Percentiles rank a stretch among this genome's conserved stretches.
These are phyloP conservation scores for Hyperopisus bebe DNA, from an alignment of 2,113 vertebrate species.

Conservation along the genomic window DNA sequence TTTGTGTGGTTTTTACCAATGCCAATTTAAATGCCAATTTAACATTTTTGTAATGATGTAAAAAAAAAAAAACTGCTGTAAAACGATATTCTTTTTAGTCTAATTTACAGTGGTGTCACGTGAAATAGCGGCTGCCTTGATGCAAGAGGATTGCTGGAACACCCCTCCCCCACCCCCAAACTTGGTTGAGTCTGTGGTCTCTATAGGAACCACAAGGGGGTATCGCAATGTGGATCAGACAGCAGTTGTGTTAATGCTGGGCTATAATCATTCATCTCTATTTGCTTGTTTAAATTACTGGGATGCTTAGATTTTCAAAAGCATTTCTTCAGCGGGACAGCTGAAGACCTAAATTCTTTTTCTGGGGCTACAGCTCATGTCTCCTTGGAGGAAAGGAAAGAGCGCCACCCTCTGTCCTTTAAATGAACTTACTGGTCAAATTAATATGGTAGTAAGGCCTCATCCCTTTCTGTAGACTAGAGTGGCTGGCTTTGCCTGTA, in stretches of 20 bases:
- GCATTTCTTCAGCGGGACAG: not conserved
- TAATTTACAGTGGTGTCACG: not conserved
- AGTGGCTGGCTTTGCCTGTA: not conserved
- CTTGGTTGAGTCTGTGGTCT: not conserved
- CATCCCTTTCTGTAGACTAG: not conserved
- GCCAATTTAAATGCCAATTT: conserved; percentile 13
- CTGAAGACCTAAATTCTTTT: not conserved
- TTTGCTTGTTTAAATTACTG: not conserved
- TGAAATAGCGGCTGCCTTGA: not conserved
- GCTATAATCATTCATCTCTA: not conserved
- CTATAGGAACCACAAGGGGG: not conserved
- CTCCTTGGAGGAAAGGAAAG: not conserved
- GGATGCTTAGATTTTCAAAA: not conserved
- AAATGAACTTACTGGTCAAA: not conserved
- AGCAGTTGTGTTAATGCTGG: not conserved
- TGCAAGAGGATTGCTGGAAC: not conserved
- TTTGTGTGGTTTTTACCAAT: conserved; percentile 13
- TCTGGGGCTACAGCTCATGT: not conserved
- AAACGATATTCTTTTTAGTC: not conserved
- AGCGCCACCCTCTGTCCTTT: not conserved
- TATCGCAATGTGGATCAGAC: not conserved
- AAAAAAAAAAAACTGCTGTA: conserved; percentile 14
- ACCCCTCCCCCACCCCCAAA: not conserved
- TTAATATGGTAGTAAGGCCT: not conserved
- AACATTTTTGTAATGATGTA: conserved; percentile 16